Evolutionary conservation across 2,113 vertebrate genomes (phyloP).

Genomic region (Acrocephalus kingi): DNA sequence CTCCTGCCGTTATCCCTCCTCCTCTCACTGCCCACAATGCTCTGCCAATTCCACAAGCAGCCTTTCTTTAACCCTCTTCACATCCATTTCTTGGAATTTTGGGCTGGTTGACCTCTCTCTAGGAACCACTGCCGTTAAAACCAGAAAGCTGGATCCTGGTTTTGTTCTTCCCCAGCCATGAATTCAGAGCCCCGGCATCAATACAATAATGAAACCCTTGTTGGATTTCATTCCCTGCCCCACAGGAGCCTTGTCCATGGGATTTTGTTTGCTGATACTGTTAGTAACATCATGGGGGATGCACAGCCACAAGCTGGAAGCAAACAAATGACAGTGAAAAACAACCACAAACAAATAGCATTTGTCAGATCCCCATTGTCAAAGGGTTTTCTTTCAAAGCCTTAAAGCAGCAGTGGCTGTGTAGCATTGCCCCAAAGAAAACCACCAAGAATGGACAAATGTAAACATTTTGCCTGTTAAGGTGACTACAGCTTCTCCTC

Average conservation of each 20-base stretch:
- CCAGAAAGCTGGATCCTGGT: neutral
- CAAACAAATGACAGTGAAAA: conserved; percentile 31
- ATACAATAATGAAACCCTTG: conserved; percentile 45
- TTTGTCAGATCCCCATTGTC: conserved; percentile 15
- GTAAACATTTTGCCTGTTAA: neutral
- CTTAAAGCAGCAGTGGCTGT: neutral
- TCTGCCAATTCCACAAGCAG: neutral
- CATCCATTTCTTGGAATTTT: neutral
- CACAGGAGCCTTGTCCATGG: conserved; percentile 1
- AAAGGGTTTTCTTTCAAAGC: neutral
- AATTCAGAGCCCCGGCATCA: neutral
- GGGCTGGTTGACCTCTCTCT: neutral
- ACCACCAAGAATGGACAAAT: neutral
- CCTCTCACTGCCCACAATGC: neutral
- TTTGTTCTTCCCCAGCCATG: neutral
- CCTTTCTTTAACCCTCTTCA: neutral
- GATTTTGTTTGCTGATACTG: conserved; percentile 49
- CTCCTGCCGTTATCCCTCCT: neutral
- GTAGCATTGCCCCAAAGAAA: neutral
- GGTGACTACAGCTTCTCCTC: neutral
- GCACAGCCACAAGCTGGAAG: conserved; percentile 37
- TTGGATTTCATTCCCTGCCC: neutral
- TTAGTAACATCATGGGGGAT: neutral
- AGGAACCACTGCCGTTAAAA: neutral
- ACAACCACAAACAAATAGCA: conserved; percentile 26